These are phyloP conservation scores for Mesocentrotus franciscanus DNA, from an alignment of 53 echinoderm and acorn worm species.

Conservation along the genomic window DNA sequence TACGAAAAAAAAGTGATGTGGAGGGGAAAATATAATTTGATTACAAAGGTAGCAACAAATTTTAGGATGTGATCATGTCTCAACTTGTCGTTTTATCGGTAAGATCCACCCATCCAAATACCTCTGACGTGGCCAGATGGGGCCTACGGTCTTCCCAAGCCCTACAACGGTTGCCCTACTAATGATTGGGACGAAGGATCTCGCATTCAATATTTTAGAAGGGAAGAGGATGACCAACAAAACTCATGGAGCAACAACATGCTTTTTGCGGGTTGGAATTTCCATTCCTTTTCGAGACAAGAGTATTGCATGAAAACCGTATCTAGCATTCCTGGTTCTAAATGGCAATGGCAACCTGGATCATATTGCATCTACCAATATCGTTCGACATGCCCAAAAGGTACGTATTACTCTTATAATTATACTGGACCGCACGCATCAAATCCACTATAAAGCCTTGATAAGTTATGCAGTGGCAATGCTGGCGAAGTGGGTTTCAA, in stretches of 20 bases:
- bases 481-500: too few species aligned
- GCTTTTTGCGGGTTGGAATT: not conserved
- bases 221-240: not conserved
- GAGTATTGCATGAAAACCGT: not conserved
- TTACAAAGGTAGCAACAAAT: too few species aligned
- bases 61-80: too few species aligned
- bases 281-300: not conserved
- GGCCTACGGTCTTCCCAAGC: not conserved
- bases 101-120: not conserved
- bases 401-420: not conserved
- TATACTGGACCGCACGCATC: too few species aligned
- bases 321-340: not conserved
- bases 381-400: not conserved
- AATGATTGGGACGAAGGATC: not conserved
- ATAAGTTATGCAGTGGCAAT: not conserved
- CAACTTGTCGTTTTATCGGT: too few species aligned
- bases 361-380: not conserved
- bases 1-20: too few species aligned
- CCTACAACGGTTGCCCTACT: not conserved
- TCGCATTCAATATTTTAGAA: not conserved
- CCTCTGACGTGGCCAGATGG: conserved; percentile 3
- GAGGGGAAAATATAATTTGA: too few species aligned
- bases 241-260: not conserved
- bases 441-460: not conserved
- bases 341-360: not conserved